Evolutionary conservation across 37 sponge, comb jelly and placozoan genomes (phyloP).

Genomic region (Eunapius fragilis): DNA sequence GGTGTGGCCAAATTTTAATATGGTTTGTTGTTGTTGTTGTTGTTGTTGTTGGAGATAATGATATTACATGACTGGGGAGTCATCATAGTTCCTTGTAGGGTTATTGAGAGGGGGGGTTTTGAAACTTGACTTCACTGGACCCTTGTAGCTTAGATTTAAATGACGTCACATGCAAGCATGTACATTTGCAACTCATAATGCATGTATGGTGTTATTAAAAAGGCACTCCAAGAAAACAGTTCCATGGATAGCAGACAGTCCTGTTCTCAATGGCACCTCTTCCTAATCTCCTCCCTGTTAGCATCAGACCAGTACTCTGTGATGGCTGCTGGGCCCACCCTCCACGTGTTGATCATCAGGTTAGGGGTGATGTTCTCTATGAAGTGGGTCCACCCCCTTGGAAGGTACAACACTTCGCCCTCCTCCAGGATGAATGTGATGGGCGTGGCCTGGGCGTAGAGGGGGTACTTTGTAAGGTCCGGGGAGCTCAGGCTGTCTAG

Average conservation of each 20-base stretch:
- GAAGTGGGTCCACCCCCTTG: slow-evolving; percentile 89
- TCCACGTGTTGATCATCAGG: slow-evolving; percentile 90
- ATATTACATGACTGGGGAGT: background rate
- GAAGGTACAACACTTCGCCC: slow-evolving; percentile 90
- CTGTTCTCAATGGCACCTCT: slow-evolving; percentile 32
- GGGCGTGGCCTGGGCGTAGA: slow-evolving; percentile 65
- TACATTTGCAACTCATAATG: too few species aligned
- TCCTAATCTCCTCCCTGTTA: slow-evolving; percentile 56
- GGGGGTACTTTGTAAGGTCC: slow-evolving; percentile 65
- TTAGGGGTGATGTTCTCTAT: slow-evolving; percentile 80
- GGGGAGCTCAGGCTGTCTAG: slow-evolving; percentile 42
- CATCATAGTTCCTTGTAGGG: background rate
- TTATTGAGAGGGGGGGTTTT: too few species aligned
- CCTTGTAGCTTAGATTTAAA: too few species aligned
- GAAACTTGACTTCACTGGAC: too few species aligned
- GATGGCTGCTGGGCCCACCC: slow-evolving; percentile 86
- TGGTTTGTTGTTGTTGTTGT: background rate
- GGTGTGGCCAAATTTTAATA: background rate
- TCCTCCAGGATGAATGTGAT: slow-evolving; percentile 55
- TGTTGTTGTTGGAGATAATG: background rate
- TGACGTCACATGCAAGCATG: too few species aligned
- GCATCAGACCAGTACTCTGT: slow-evolving; percentile 62
- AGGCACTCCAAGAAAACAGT: too few species aligned
- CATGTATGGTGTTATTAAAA: too few species aligned
- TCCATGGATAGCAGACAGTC: background rate